Evolutionary conservation across 2,113 vertebrate species (phyloP).

Genomic region (Lophura nycthemera): DNA sequence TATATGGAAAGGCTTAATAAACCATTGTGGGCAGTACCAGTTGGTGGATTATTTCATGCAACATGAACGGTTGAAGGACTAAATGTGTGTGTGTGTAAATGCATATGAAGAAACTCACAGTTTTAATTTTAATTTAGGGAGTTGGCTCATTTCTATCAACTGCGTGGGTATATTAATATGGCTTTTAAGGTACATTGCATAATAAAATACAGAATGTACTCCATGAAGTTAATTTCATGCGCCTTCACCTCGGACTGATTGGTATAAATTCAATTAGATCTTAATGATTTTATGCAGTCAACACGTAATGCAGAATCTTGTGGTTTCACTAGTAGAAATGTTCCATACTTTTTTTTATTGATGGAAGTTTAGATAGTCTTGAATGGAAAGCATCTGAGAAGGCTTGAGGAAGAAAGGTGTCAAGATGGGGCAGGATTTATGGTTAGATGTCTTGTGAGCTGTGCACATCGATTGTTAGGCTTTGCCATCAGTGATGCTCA

Average conservation of each 20-base stretch:
- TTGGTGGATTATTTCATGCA: neutral
- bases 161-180: neutral
- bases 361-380: neutral
- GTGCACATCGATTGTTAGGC: neutral
- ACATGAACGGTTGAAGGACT: neutral
- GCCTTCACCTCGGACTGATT: neutral
- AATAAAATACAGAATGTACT: neutral
- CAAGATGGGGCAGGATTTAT: neutral
- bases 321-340: neutral
- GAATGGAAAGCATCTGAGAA: rapidly evolving
- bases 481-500: neutral
- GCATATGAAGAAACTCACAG: rapidly evolving
- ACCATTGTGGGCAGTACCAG: neutral
- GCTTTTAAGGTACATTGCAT: neutral
- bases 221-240: conserved; percentile 1
- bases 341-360: neutral
- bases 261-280: conserved; percentile 5
- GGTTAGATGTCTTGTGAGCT: neutral
- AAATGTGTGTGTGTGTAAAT: neutral
- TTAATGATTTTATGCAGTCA: neutral
- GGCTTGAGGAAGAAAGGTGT: neutral
- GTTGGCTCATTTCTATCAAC: neutral
- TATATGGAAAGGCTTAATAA: neutral
- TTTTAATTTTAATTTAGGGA: neutral
- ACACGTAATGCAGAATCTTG: neutral